Percentiles rank a stretch among this genome's conserved stretches.
phyloP scores from a whole-genome alignment of 37 sponge, comb jelly and placozoan species.

The Crambe crambe region DNA sequence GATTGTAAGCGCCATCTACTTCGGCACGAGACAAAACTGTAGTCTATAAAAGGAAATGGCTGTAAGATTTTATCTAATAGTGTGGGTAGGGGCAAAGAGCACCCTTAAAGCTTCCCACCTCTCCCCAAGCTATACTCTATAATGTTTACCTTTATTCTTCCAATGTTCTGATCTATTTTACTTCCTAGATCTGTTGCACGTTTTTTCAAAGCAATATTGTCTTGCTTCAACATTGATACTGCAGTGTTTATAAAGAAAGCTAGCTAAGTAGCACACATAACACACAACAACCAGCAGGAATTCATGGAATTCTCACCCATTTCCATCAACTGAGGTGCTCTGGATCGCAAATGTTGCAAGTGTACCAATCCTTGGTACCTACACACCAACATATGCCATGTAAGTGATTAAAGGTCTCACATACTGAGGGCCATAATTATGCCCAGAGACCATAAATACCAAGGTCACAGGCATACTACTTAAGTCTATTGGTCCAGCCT shows the following conservation, averaged over 20 bases:
- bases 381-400: background rate
- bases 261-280: too few species aligned
- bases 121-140: background rate
- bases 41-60: background rate
- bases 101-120: background rate
- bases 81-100: background rate
- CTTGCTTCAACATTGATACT: conserved; percentile 69
- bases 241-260: too few species aligned
- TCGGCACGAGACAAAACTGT: conserved; percentile 10
- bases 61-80: background rate
- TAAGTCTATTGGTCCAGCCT: too few species aligned
- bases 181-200: conserved; percentile 29
- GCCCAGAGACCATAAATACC: too few species aligned
- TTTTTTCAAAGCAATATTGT: conserved; percentile 35
- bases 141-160: conserved; percentile 33
- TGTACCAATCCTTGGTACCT: conserved; percentile 49
- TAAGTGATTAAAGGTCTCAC: background rate
- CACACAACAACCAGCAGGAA: too few species aligned
- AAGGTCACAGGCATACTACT: too few species aligned
- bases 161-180: conserved; percentile 41
- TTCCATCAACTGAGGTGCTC: conserved; percentile 19
- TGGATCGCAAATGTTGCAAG: conserved; percentile 12
- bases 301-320: conserved; percentile 26
- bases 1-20: conserved; percentile 40
- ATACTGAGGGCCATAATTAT: background rate